Evolutionary conservation across 2,888 invertebrate genomes (phyloP).

Genomic region (Acleris emargana): DNA sequence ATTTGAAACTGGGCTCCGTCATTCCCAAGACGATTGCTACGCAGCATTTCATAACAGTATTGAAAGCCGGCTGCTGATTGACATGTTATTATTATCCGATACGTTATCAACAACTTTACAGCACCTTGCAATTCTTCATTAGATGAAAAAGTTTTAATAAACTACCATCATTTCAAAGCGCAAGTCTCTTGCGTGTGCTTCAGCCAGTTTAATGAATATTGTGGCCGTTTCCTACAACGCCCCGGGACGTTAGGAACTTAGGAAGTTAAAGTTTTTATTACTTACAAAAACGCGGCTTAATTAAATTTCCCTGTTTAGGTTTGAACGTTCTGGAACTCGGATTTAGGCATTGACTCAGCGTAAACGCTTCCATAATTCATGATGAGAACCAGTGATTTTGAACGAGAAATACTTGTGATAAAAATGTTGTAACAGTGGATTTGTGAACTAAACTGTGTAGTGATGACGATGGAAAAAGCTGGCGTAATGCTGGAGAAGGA

Average conservation of each 20-base stretch:
- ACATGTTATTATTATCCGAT: constrained; percentile 30
- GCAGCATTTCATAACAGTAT: constrained; percentile 29
- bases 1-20: constrained; percentile 30
- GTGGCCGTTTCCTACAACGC: constrained; percentile 19
- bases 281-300: constrained; percentile 4
- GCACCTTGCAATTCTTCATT: not conserved
- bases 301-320: constrained; percentile 19
- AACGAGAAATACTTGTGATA: constrained; percentile 21
- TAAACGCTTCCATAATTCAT: constrained; percentile 8
- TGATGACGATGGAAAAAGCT: constrained; percentile 75
- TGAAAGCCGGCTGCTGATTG: constrained; percentile 29
- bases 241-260: constrained; percentile 15
- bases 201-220: constrained; percentile 22
- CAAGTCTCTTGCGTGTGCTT: constrained; percentile 14
- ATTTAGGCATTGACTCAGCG: not conserved
- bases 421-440: constrained; percentile 36
- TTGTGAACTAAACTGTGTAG: constrained; percentile 41
- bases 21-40: constrained; percentile 33
- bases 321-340: not conserved
- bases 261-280: constrained; percentile 29
- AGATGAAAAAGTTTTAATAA: not conserved
- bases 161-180: constrained; percentile 4
- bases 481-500: constrained; percentile 70
- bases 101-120: constrained; percentile 13
- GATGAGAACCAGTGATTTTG: not conserved